Evolutionary conservation across 2,888 invertebrate genomes (phyloP).

Genomic region (Spodoptera littoralis): DNA sequence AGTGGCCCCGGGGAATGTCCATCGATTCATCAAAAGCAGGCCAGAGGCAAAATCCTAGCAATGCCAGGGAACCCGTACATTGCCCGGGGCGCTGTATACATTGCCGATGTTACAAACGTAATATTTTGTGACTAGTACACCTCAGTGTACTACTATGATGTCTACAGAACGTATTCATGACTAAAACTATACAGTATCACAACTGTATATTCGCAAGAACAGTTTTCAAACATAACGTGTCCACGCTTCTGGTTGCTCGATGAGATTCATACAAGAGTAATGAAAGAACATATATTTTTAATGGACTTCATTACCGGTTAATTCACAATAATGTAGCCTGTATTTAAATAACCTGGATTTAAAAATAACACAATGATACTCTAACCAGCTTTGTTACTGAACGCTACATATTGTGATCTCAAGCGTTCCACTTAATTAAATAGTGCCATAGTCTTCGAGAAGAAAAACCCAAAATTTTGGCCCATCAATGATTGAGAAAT

Average conservation of each 20-base stretch:
- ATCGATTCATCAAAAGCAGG: conserved; percentile 75
- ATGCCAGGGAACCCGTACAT: conserved; percentile 46
- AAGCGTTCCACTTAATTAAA: no score
- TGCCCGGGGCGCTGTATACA: conserved; percentile 50
- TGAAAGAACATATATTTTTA: no score
- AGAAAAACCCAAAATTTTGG: no score
- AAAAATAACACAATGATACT: no score
- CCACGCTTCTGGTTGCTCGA: neutral
- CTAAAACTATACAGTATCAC: neutral
- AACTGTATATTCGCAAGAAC: neutral
- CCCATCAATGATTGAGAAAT: neutral
- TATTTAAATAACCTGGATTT: no score
- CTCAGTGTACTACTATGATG: conserved; percentile 12
- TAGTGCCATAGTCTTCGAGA: no score
- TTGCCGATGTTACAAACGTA: conserved; percentile 41
- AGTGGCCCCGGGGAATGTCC: conserved; percentile 64
- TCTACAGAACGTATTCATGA: conserved; percentile 5
- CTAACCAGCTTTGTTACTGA: no score
- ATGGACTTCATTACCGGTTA: no score
- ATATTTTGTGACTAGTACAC: conserved; percentile 21
- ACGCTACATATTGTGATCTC: no score
- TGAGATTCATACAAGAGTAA: neutral
- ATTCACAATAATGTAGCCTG: no score
- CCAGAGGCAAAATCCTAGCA: conserved; percentile 62
- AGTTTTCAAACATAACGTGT: neutral